Conservation (phyloP, 2,888 invertebrate species). For the Allygus modestus region DNA sequence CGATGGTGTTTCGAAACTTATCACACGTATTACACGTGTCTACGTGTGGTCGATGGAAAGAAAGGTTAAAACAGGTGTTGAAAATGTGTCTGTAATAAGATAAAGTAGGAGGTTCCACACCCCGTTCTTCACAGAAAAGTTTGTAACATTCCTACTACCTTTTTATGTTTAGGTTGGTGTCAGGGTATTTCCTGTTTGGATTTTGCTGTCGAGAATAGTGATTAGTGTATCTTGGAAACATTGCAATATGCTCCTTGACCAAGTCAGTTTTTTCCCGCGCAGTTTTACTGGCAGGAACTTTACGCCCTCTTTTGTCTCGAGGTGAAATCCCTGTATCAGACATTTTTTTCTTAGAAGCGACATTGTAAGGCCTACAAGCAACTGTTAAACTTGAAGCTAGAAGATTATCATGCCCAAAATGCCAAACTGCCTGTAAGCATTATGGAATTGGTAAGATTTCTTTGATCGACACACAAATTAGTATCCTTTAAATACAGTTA, state of each 20-base stretch:
- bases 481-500: too few relatives aligned
- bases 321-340: slow-evolving; percentile 50
- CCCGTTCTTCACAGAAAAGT: not conserved
- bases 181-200: slow-evolving; percentile 44
- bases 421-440: too few relatives aligned
- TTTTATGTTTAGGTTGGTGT: slow-evolving; percentile 28
- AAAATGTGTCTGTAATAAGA: slow-evolving; percentile 22
- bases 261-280: slow-evolving; percentile 18
- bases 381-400: too few relatives aligned
- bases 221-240: slow-evolving; percentile 53
- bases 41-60: slow-evolving; percentile 26
- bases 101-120: not conserved
- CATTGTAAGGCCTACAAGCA: too few relatives aligned
- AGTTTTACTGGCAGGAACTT: slow-evolving; percentile 36
- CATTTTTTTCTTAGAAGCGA: slow-evolving; percentile 16
- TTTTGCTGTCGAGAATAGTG: slow-evolving; percentile 51
- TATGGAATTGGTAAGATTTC: too few relatives aligned
- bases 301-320: slow-evolving; percentile 29
- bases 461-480: too few relatives aligned
- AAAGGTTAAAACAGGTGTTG: slow-evolving; percentile 44
- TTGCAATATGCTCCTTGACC: slow-evolving; percentile 34
- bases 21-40: slow-evolving; percentile 49
- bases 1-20: slow-evolving; percentile 25
- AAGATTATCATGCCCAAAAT: too few relatives aligned
- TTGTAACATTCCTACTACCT: slow-evolving; percentile 25